Conservation (phyloP, 53 echinoderm and acorn worm species). For the Henricia sp. region DNA sequence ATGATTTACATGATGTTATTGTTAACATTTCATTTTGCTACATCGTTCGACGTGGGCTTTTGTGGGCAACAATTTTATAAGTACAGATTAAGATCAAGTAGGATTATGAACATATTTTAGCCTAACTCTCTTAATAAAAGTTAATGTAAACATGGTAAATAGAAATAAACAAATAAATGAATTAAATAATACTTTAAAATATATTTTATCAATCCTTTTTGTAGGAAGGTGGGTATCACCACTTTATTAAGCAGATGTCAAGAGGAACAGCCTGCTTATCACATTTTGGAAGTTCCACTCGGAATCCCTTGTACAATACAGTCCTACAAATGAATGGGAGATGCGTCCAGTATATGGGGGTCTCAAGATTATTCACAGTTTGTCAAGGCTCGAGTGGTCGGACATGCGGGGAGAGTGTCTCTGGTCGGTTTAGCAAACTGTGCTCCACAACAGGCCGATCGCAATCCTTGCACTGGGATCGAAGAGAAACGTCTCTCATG, state of each 20-base stretch:
- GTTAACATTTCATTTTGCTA: too few species aligned
- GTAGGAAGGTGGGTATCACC: slow-evolving; percentile 33
- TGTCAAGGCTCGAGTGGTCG: too few species aligned
- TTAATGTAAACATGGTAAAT: too few species aligned
- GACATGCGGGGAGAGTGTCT: not conserved
- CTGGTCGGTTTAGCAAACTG: not conserved
- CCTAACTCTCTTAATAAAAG: too few species aligned
- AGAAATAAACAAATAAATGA: not conserved
- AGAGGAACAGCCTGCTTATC: not conserved
- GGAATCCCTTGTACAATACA: not conserved
- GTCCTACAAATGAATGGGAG: not conserved
- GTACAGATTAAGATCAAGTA: too few species aligned
- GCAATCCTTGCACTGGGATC: slow-evolving; percentile 54
- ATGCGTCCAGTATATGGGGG: not conserved
- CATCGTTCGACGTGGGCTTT: too few species aligned
- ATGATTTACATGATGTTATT: too few species aligned
- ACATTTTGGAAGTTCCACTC: not conserved
- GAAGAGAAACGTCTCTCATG: slow-evolving; percentile 52
- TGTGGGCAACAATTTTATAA: too few species aligned
- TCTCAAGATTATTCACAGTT: slow-evolving; percentile 10
- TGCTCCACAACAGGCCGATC: slow-evolving; percentile 10
- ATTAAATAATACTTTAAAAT: not conserved
- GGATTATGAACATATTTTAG: too few species aligned
- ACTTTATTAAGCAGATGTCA: not conserved
- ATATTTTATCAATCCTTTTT: not conserved